Base-by-base conservation (phyloP, 1,140 invertebrate species). In the Trinorchestia longiramus region DNA sequence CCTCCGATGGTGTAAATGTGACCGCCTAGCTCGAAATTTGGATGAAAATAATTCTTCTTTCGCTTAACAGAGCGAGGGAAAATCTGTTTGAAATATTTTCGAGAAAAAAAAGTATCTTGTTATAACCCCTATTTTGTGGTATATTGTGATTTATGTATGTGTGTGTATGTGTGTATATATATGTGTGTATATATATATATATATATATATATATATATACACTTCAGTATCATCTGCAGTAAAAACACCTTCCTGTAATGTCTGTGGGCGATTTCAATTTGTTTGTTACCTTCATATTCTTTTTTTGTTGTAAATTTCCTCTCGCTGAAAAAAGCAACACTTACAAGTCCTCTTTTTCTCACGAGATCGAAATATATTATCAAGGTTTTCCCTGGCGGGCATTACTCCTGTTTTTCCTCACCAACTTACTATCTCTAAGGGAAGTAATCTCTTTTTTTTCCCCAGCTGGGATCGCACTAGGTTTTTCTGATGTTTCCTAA, bases 401-500 rank as follows among this genome's bases (percentile, higher is more conserved):
- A 77, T 77, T 15, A 77, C 62, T 77, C 62, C 47, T 77, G 15
- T 77, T 77, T 77, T 77, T 77, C n/a, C 62, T 1, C 62, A 36
- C 36, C 8, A 77, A 77, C 62, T 90, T 90, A 28, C 88, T 41
- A 90, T 43, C 88, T 90, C 88, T 90, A 28, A 11, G n/a, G 88
- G 41, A 90, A 90, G 88, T 43, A 90, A 90, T 90, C 43, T 90
- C 88, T 90, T 90, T 90, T 90, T n/a, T 90, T 28, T 28, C 41
- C 88, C 43, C 88, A 43, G 88, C 88, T 43, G 43, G 41, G 88
- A 90, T 42, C 88, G 36, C 41, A 28, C 88, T 42, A 11, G 88
- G 88, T 43, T 90, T 90, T 90, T 90, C 41, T 42, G 88, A 42
- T 41, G n/a, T 90, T 90, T 90, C 88, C 43, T 90, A 90, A 43